Conservation (phyloP, 2,797 vertebrate genomes). For the Gallirallus australis region DNA sequence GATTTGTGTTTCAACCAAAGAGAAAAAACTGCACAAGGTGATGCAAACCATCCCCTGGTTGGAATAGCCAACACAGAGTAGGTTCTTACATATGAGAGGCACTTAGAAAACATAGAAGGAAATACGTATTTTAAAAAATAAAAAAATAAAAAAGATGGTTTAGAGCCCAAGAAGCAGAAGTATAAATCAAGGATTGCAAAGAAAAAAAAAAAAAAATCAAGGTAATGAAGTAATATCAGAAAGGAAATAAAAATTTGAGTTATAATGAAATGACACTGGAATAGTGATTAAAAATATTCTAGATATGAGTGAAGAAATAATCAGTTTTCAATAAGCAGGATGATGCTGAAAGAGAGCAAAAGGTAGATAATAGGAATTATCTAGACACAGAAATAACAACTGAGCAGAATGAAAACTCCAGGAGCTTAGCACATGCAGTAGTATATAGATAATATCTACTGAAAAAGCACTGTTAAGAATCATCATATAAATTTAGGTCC, state of each 20-base stretch:
- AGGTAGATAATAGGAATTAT: neutral
- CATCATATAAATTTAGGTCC: neutral
- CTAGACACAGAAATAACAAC: neutral
- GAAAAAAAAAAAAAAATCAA: neutral
- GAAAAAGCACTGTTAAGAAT: neutral
- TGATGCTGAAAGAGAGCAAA: neutral
- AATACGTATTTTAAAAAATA: neutral
- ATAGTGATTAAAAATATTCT: neutral
- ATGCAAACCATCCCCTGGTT: neutral
- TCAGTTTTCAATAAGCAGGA: neutral
- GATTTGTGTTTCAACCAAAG: neutral
- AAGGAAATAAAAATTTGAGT: neutral
- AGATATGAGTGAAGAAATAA: neutral
- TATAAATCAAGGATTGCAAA: neutral
- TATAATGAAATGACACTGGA: neutral
- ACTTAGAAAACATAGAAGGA: neutral
- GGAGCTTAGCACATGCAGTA: neutral
- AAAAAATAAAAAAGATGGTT: neutral
- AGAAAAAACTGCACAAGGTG: neutral
- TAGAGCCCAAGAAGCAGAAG: neutral
- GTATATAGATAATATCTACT: neutral
- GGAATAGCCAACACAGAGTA: neutral
- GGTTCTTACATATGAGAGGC: neutral
- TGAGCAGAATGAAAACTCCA: neutral
- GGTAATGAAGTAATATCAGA: neutral